phyloP scores from a whole-genome alignment of 2,888 invertebrate genomes.

The Sialis fuliginosa region DNA sequence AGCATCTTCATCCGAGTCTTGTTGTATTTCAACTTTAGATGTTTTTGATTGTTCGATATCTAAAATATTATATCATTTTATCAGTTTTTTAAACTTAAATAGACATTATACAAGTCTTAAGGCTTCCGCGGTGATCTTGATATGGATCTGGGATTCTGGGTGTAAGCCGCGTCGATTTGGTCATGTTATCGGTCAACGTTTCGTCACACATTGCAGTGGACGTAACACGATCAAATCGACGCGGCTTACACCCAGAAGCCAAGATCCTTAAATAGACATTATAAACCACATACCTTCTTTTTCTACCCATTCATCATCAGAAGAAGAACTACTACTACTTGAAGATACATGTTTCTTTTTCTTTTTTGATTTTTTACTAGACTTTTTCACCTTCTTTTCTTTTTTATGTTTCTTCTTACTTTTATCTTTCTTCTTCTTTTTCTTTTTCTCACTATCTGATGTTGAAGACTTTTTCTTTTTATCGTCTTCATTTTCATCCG shows the following conservation, averaged over 20 bases:
- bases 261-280: background rate
- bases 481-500: conserved; percentile 17
- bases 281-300: conserved; percentile 30
- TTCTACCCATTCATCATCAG: conserved; percentile 48
- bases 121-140: too few species aligned
- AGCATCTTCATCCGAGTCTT: conserved; percentile 33
- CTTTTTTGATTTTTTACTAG: conserved; percentile 30
- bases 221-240: too few species aligned
- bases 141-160: too few species aligned
- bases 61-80: too few species aligned
- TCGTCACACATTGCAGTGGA: too few species aligned
- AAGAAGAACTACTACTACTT: conserved; percentile 24
- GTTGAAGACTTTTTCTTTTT: conserved; percentile 30
- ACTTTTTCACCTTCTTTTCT: conserved; percentile 32
- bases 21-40: too few species aligned
- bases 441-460: conserved; percentile 29
- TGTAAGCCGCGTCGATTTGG: too few species aligned
- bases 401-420: conserved; percentile 34
- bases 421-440: conserved; percentile 28
- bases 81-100: too few species aligned
- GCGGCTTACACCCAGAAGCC: too few species aligned
- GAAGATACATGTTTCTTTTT: conserved; percentile 21
- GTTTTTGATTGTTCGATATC: too few species aligned
- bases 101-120: too few species aligned
- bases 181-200: too few species aligned